These are phyloP conservation scores for Stegophylla sp. DNA, from an alignment of 2,888 invertebrate species.

Conservation along the genomic window DNA sequence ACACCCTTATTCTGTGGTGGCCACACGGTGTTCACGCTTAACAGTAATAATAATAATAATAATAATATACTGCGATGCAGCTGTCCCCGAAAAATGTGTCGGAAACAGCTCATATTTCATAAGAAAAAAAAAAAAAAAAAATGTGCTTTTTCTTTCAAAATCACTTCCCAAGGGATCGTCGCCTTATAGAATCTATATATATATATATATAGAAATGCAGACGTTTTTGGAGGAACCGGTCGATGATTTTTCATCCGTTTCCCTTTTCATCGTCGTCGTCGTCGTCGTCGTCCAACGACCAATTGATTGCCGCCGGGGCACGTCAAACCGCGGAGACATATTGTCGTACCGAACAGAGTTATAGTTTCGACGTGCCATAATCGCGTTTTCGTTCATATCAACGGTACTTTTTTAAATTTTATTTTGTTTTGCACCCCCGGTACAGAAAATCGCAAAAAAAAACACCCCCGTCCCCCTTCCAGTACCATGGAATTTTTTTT, in stretches of 20 bases:
- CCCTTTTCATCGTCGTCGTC: no score
- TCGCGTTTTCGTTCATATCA: no score
- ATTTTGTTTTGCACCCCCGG: no score
- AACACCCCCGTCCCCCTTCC: no score
- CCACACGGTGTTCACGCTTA: no score
- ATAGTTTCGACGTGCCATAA: no score
- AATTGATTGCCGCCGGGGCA: conserved; percentile 5
- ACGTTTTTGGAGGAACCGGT: background rate
- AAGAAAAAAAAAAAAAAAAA: background rate
- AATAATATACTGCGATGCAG: background rate
- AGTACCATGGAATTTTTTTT: no score
- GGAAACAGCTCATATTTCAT: conserved; percentile 55
- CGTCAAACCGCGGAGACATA: background rate
- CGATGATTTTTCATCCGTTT: conserved; percentile 43
- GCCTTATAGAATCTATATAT: background rate
- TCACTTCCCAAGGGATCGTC: conserved; percentile 37
- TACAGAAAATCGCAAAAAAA: no score
- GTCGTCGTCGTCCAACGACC: background rate
- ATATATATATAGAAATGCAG: background rate
- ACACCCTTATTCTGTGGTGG: no score
- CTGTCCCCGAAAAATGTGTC: conserved; percentile 50
- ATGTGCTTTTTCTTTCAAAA: conserved; percentile 20
- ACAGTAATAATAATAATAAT: conserved; percentile 20
- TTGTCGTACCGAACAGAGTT: background rate
- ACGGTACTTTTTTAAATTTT: no score